Conservation (phyloP, 2,888 invertebrate genomes). For the Leptopilina drosophilae region DNA sequence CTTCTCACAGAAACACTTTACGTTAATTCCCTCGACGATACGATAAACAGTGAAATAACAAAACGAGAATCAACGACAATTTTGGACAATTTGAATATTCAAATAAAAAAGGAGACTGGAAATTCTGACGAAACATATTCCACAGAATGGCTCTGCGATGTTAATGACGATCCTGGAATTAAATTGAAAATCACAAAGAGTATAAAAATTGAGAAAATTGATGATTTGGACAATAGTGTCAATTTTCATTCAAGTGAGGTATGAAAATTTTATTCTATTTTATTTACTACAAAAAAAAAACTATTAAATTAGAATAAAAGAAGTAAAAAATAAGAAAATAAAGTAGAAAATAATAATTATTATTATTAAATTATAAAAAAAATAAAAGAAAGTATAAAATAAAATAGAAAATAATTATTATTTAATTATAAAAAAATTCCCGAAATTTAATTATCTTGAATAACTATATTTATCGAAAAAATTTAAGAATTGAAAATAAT, state of each 20-base stretch:
- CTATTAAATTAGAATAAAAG: too few species aligned
- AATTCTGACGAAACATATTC: constrained; percentile 55
- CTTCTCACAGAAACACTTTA: constrained; percentile 56
- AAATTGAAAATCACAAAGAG: constrained; percentile 50
- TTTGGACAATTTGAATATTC: constrained; percentile 58
- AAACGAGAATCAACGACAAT: constrained; percentile 55
- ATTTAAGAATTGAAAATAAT: too few species aligned
- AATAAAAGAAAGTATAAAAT: too few species aligned
- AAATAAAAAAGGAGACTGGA: constrained; percentile 62
- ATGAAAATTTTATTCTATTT: too few species aligned
- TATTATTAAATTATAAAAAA: too few species aligned
- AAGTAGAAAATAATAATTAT: too few species aligned
- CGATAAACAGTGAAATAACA: constrained; percentile 59
- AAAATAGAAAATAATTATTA: too few species aligned
- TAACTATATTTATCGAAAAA: too few species aligned
- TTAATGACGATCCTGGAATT: constrained; percentile 50
- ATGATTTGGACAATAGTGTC: constrained; percentile 29
- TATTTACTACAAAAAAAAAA: too few species aligned
- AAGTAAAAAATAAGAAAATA: too few species aligned
- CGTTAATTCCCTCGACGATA: constrained; percentile 57
- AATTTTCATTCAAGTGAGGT: not conserved
- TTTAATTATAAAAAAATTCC: too few species aligned
- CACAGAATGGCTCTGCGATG: constrained; percentile 59
- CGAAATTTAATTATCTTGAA: too few species aligned
- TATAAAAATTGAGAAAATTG: constrained; percentile 48